These are phyloP conservation scores for Cercocebus atys DNA, from an alignment of 2,113 vertebrate genomes.

Conservation along the genomic window DNA sequence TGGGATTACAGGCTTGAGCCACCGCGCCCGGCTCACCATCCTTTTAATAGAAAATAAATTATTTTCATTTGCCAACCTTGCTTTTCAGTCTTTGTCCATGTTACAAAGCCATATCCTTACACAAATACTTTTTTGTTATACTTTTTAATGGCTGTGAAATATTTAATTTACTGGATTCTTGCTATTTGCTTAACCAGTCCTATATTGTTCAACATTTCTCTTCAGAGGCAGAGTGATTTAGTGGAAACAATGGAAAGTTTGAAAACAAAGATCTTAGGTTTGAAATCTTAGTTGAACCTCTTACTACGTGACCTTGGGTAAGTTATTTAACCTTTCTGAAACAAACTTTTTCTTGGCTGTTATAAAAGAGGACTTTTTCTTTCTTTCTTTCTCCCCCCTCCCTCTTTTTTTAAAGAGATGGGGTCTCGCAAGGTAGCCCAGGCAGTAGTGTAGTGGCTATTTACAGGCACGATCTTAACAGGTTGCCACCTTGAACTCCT, in stretches of 20 bases:
- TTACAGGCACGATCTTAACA: neutral
- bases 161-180: slow-evolving; percentile 27
- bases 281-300: neutral
- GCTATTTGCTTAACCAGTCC: neutral
- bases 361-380: neutral
- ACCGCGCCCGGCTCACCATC: too few relatives aligned
- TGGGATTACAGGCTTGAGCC: too few relatives aligned
- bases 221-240: slow-evolving; percentile 1
- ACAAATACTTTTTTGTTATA: neutral
- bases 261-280: neutral
- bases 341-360: neutral
- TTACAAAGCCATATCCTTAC: neutral
- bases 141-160: neutral
- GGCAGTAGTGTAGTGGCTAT: neutral
- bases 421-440: neutral
- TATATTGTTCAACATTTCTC: neutral
- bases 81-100: neutral
- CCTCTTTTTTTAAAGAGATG: neutral
- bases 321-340: slow-evolving; percentile 22
- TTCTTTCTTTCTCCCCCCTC: neutral
- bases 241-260: neutral
- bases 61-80: neutral
- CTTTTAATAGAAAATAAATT: neutral
- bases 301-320: neutral
- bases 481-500: neutral